Evolutionary conservation across 2,113 vertebrate species (phyloP).

Genomic region (Spea multiplicata): DNA sequence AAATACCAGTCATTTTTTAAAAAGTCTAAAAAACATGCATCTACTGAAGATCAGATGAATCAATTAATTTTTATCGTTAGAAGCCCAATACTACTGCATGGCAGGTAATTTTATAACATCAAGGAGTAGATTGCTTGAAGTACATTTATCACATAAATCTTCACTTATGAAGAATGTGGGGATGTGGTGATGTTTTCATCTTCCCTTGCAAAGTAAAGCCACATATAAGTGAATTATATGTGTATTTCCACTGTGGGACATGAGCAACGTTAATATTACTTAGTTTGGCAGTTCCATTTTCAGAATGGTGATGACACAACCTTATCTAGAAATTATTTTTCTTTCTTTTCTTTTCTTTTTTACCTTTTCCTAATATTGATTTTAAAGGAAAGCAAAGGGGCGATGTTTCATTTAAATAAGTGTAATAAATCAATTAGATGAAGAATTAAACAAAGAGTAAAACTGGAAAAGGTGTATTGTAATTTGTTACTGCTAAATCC

Average conservation of each 20-base stretch:
- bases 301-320: constrained; percentile 38
- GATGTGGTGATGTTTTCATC: constrained; percentile 25
- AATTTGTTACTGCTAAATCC: too few species aligned
- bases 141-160: constrained; percentile 58
- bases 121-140: constrained; percentile 45
- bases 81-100: constrained; percentile 44
- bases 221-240: constrained; percentile 52
- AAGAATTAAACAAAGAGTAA: too few species aligned
- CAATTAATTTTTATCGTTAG: constrained; percentile 49
- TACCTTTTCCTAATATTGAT: too few species aligned
- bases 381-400: too few species aligned
- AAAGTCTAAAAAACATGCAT: constrained; percentile 13
- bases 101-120: constrained; percentile 57
- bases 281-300: constrained; percentile 50
- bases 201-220: constrained; percentile 46
- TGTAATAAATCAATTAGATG: too few species aligned
- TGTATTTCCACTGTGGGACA: constrained; percentile 52
- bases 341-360: too few species aligned
- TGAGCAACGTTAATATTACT: constrained; percentile 50
- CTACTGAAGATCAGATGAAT: constrained; percentile 20
- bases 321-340: constrained; percentile 39
- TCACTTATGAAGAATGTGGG: constrained; percentile 48
- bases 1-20: too few species aligned
- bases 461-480: too few species aligned
- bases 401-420: too few species aligned